Base-by-base conservation (phyloP, 2,797 vertebrate genomes). In the Bovichtus variegatus region DNA sequence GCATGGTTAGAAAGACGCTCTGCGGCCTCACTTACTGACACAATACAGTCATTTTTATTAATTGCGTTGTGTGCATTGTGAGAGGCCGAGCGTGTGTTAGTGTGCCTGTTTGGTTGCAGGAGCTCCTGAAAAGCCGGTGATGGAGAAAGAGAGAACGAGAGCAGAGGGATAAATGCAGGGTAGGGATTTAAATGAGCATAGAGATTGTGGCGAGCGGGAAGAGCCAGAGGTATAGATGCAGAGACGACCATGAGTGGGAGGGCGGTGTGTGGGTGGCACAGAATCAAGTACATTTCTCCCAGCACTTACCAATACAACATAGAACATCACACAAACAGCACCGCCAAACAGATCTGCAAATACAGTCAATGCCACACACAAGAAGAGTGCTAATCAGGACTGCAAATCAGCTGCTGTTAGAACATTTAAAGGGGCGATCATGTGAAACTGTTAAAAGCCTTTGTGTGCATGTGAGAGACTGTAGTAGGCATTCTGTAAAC, bases 251-350 rank as follows among this genome's bases (percentile, higher is more conserved):
- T 91, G 93, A 94, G 94, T 94, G 92, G 92, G 94, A 94, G 92
- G 90, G 92, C 90, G 73, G 83, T 80, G 93, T 89, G 95, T 95
- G 95, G 95, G 95, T 91, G 93, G 94, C 87, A 91, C 88, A 93
- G 93, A 95, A 95, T 93, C 92, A 92, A 95, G 94, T 94, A 94
- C 92, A 94, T 95, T 96, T 95, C 93, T 95, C 94, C 93, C 92
- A 95, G 93, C 94, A 95, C 93, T 95, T 94, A 95, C 91, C 92
- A 93, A 88, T 91, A 93, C 91, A 94, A 91, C 92, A 90, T 61
- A 81, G 83, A 87, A 90, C 90, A 91, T 87, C 90, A 89, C 91
- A 93, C 88, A 93, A 89, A 92, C 91, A 89, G 84, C 88, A 86
- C 62, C 80, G 77, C 76, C 80, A 89, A 88, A 86, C 82, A 90